Percentiles rank a stretch among this genome's conserved stretches.
Conservation (phyloP, 1,140 invertebrate species). For the Scaptodrosophila lebanonensis region DNA sequence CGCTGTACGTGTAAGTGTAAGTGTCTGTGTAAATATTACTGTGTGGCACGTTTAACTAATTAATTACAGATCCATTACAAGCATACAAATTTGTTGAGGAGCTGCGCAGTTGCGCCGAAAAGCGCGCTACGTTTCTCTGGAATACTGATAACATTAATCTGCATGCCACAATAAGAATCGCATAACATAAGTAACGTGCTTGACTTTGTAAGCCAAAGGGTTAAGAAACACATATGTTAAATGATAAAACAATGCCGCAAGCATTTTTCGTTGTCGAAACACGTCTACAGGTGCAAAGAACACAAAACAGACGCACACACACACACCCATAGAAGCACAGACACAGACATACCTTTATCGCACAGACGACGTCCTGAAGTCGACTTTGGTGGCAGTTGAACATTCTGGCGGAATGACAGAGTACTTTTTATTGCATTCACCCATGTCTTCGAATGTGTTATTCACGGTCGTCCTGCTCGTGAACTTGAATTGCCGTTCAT, state of each 20-base stretch:
- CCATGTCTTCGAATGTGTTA: too few species aligned
- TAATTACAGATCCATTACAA: slow-evolving; percentile 9
- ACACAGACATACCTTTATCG: too few species aligned
- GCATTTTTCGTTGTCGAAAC: slow-evolving; percentile 9
- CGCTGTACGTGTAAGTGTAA: too few species aligned
- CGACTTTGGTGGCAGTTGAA: too few species aligned
- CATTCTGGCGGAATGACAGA: too few species aligned
- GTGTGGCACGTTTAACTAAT: slow-evolving; percentile 16
- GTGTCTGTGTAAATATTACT: too few species aligned
- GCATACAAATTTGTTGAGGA: neutral
- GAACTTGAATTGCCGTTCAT: too few species aligned
- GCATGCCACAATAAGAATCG: slow-evolving; percentile 29
- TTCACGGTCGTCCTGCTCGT: too few species aligned
- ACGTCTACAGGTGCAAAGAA: slow-evolving; percentile 25
- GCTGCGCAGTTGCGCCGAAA: slow-evolving; percentile 5
- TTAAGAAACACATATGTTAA: slow-evolving; percentile 50
- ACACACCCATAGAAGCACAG: too few species aligned
- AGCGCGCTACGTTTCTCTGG: slow-evolving; percentile 14
- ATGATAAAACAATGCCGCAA: slow-evolving; percentile 36
- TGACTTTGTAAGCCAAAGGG: slow-evolving; percentile 16
- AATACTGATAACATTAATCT: slow-evolving; percentile 15
- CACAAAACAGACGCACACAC: too few species aligned
- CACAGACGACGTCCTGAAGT: too few species aligned
- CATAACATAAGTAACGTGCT: neutral
- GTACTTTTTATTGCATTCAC: too few species aligned